These are phyloP conservation scores for Choloepus didactylus DNA, from an alignment of 2,797 vertebrate species.

Conservation along the genomic window DNA sequence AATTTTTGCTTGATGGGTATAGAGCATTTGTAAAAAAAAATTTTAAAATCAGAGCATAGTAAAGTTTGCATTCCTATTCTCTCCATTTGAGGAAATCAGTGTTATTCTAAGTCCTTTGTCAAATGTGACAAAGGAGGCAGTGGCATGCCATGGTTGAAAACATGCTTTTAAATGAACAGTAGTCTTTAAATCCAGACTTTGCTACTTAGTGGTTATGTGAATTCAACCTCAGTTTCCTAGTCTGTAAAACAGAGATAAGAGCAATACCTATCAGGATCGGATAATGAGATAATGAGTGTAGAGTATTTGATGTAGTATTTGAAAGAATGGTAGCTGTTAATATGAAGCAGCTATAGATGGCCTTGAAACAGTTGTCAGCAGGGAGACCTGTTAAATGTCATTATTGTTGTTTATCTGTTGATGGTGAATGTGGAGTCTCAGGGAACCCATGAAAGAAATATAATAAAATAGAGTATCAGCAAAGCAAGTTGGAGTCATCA, in stretches of 20 bases:
- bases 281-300: neutral
- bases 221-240: neutral
- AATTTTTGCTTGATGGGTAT: too few species aligned
- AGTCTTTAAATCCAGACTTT: neutral
- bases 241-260: neutral
- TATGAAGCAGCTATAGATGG: neutral
- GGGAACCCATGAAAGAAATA: neutral
- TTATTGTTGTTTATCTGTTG: neutral
- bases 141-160: neutral
- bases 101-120: neutral
- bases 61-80: neutral
- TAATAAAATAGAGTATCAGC: neutral
- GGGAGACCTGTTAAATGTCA: neutral
- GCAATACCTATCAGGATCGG: neutral
- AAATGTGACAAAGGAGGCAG: neutral
- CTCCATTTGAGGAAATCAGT: neutral
- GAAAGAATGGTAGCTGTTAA: neutral
- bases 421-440: neutral
- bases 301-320: neutral
- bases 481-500: neutral
- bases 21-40: too few species aligned
- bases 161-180: neutral
- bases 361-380: slow-evolving; percentile 5
- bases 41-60: neutral
- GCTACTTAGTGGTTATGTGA: neutral